Evolutionary conservation across 2,888 invertebrate species (phyloP), one percentile per base, ranked within the genome.

Genomic region (Argyresthia albistria): DNA sequence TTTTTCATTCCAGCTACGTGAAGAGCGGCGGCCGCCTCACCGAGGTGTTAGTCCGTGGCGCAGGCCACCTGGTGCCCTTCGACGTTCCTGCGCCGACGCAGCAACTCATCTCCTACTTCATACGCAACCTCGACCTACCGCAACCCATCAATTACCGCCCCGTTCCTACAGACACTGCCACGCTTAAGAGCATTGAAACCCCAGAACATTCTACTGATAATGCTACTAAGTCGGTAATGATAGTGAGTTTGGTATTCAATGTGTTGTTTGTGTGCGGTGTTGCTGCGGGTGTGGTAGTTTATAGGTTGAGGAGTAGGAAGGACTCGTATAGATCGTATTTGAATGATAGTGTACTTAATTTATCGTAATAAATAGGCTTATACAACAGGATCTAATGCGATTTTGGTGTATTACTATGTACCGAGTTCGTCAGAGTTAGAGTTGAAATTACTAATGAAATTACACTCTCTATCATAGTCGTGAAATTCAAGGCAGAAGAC

Each of bases 31-130:
- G 87, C 1, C 80, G 87, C 46, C 79, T 92, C 12, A 88, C 87
- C 1, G 90, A 91, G 64, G 83, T 90, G 0, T 58, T 91, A 8
- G 82, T 92, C 0, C 73, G 89, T 3, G 88, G 88, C 53, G 89
- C 91, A 0, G 92, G 92, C 0, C 92, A 92, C 63, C 77, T 91
- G 63, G 89, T 90, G 0, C 90, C 91, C 0, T 70, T 84, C 16
- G 91, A 92, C 69, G 89, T 90, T 57, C 91, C 91, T 0, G 76
- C 61, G 0, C 67, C 52, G 4, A 37, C 53, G 7, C 49, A 37
- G 2, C 54, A 69, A 25, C 61, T 82, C 0, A 60, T 80, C 42
- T 58, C 66, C 14, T 63, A 58, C 60, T 83, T 81, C 61, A 75
- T 81, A 53, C 56, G 62, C 0, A 67, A 68, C 43, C 54, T 76